These are phyloP conservation scores for Odontomyia ornata DNA, from an alignment of 2,888 invertebrate species.

Conservation along the genomic window DNA sequence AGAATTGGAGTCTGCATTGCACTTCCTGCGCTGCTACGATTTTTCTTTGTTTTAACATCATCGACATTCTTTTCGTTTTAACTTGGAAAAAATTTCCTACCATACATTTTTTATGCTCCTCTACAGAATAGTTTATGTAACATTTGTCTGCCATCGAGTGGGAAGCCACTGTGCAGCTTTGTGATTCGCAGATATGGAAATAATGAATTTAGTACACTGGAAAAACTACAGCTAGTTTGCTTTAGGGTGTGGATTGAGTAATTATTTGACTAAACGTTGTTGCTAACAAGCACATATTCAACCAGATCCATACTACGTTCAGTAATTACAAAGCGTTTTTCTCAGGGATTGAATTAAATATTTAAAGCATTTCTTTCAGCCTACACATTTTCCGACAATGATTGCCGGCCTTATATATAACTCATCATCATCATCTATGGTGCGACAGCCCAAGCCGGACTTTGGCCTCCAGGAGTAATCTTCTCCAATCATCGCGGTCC, in stretches of 20 bases:
- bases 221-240: not conserved
- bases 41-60: no score
- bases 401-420: no score
- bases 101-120: constrained; percentile 31
- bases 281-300: not conserved
- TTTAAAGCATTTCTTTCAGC: no score
- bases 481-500: no score
- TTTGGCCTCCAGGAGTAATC: no score
- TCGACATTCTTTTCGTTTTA: no score
- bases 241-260: not conserved
- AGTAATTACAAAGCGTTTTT: not conserved
- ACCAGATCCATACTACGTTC: not conserved
- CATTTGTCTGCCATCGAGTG: constrained; percentile 33
- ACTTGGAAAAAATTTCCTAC: constrained; percentile 20
- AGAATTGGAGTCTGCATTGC: not conserved
- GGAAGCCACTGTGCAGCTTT: constrained; percentile 18
- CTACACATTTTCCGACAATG: no score
- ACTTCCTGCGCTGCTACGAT: not conserved
- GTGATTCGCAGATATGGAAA: constrained; percentile 22
- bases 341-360: not conserved
- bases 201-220: no score
- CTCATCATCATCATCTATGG: no score
- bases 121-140: constrained; percentile 43
- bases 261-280: not conserved
- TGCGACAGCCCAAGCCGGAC: no score